These are phyloP conservation scores for Sciaenops ocellatus DNA, from an alignment of 2,797 vertebrate species.

Conservation along the genomic window DNA sequence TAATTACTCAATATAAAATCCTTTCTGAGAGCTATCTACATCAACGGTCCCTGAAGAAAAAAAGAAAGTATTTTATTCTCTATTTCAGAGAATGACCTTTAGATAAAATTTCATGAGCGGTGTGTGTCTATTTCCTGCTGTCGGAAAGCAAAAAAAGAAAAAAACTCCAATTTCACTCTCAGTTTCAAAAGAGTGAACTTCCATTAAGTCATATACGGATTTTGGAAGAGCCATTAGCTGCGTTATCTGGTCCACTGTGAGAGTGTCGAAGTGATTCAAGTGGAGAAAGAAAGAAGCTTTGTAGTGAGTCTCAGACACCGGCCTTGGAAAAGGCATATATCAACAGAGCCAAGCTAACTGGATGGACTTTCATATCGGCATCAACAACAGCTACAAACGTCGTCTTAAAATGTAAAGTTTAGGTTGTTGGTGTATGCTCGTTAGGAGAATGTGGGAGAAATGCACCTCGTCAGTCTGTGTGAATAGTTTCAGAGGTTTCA, in stretches of 20 bases:
- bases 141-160: not conserved
- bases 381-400: conserved; percentile 2
- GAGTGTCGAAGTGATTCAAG: conserved; percentile 19
- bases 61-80: not conserved
- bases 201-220: conserved; percentile 35
- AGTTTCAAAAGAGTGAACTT: conserved; percentile 50
- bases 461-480: not conserved
- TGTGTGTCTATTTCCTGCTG: conserved; percentile 17
- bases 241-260: conserved; percentile 36
- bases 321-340: conserved; percentile 26
- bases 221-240: conserved; percentile 50
- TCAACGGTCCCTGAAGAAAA: not conserved
- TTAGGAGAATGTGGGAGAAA: not conserved
- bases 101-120: not conserved
- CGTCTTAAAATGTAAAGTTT: no score
- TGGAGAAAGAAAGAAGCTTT: conserved; percentile 38
- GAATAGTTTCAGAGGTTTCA: not conserved
- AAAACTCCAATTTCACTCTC: conserved; percentile 24
- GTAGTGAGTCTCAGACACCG: conserved; percentile 19
- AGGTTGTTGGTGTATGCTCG: not conserved
- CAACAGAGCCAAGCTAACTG: conserved; percentile 4
- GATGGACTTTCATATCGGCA: not conserved
- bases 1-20: conserved; percentile 17
- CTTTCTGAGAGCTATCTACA: conserved; percentile 4
- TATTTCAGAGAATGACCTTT: conserved; percentile 39